phyloP scores from a whole-genome alignment of 2,888 invertebrate genomes.

The Epirrita christyi region DNA sequence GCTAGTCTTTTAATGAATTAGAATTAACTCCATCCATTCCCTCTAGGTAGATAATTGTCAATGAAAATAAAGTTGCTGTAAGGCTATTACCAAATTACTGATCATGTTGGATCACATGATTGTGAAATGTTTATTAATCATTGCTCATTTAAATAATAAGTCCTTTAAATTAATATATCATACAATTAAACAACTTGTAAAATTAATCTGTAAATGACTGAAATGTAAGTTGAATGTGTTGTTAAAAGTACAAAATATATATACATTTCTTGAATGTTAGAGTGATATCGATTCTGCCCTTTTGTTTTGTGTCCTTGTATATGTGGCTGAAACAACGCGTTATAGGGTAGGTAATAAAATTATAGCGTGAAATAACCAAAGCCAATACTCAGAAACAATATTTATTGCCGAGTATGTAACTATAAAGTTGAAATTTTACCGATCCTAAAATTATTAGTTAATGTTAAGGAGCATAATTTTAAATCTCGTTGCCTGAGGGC shows the following conservation, averaged over 20 bases:
- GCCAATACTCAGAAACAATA: slow-evolving; percentile 68
- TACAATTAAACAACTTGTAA: neutral
- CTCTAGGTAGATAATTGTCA: neutral
- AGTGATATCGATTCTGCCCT: slow-evolving; percentile 11
- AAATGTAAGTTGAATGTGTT: slow-evolving; percentile 22
- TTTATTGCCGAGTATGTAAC: slow-evolving; percentile 46
- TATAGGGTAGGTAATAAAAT: slow-evolving; percentile 63
- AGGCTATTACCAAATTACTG: slow-evolving; percentile 8
- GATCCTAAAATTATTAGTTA: slow-evolving; percentile 4
- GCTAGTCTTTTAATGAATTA: slow-evolving; percentile 4
- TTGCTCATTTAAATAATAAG: slow-evolving; percentile 20
- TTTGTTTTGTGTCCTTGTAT: slow-evolving; percentile 17
- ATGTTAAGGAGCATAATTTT: neutral
- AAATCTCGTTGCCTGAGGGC: slow-evolving; percentile 9
- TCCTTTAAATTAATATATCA: neutral
- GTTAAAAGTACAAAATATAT: slow-evolving; percentile 27
- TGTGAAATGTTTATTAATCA: slow-evolving; percentile 9
- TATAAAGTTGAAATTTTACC: slow-evolving; percentile 16
- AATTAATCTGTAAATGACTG: slow-evolving; percentile 13
- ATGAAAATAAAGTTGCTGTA: neutral
- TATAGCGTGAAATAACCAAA: slow-evolving; percentile 71
- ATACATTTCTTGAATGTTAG: slow-evolving; percentile 16
- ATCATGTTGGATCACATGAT: slow-evolving; percentile 4
- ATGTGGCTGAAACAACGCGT: slow-evolving; percentile 26
- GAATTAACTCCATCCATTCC: neutral